Evolutionary conservation across 2,888 invertebrate species (phyloP).

Genomic region (Rhyacophila evoluta): DNA sequence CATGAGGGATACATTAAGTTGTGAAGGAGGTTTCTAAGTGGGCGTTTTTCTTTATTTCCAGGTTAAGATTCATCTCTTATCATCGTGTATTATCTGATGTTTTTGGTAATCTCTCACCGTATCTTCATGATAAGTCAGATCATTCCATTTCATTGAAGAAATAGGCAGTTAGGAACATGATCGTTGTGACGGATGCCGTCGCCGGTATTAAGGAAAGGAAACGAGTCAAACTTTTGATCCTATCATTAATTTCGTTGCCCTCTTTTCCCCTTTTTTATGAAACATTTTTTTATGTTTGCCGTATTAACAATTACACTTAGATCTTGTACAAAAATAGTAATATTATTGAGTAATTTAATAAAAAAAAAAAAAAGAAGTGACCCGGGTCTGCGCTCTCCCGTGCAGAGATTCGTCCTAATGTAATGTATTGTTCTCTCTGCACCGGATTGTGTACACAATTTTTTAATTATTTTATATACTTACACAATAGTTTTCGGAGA

Average conservation of each 20-base stretch:
- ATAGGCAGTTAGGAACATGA: constrained; percentile 50
- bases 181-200: constrained; percentile 48
- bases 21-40: background rate
- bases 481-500: constrained; percentile 53
- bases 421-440: constrained; percentile 34
- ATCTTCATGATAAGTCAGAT: constrained; percentile 62
- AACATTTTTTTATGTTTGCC: constrained; percentile 61
- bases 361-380: constrained; percentile 11
- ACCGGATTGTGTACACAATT: constrained; percentile 45
- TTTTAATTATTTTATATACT: constrained; percentile 51
- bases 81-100: constrained; percentile 59
- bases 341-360: constrained; percentile 31
- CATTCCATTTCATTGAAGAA: constrained; percentile 67
- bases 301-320: constrained; percentile 57
- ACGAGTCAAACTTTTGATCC: constrained; percentile 34
- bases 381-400: constrained; percentile 18
- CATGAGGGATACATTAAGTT: too few relatives aligned
- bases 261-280: constrained; percentile 40
- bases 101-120: constrained; percentile 52
- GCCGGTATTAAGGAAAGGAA: constrained; percentile 42
- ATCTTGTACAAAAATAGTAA: constrained; percentile 48
- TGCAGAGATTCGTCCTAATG: constrained; percentile 27
- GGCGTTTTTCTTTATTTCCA: constrained; percentile 57
- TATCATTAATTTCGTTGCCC: constrained; percentile 43
- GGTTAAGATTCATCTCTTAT: constrained; percentile 63